Base-by-base conservation (phyloP, 2,797 vertebrate genomes). In the Oryzias sinensis region DNA sequence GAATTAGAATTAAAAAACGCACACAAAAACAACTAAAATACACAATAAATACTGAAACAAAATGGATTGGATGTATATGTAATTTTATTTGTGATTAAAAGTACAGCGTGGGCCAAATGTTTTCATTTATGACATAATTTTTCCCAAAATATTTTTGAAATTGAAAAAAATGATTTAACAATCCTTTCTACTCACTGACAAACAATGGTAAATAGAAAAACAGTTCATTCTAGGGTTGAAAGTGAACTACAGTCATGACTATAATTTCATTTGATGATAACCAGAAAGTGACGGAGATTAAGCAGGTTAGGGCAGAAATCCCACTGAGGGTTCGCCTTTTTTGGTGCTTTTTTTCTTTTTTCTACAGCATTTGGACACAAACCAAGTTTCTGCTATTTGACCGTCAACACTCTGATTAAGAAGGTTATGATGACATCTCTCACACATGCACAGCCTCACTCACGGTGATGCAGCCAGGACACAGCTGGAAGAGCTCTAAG, bases 401-500 rank as follows among this genome's bases (percentile, higher is more conserved):
- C 81, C 9, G 33, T 87, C 84, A 84, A 67, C 82, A 65, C 58
- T 1, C 67, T 84, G 80, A 86, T 87, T 87, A 85, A 79, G 82
- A 76, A 72, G 67, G 67, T 74, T 75, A 65, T 56, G 74, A 86
- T 79, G 82, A 88, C 76, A 84, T 49, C 66, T 69, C 56, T 59
- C 65, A 13, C 80, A 70, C 71, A 44, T 56, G 59, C 46, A 59
- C 74, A 44, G 6, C 43, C 64, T 73, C 68, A 55, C 56, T 61
- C 60, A 61, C 66, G 53, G 51, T 2, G 41, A 60, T 53, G 47
- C 62, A 72, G 50, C 17, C 68, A 40, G 61, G 69, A 67, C 81
- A 80, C 87, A 90, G 88, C 88, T 88, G 87, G 85, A 88, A 87
- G 76, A 85, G 84, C 80, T 88, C 86, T 87, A 3, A 63, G 77